phyloP scores from a whole-genome alignment of 2,797 vertebrate genomes.

The Labroides dimidiatus region DNA sequence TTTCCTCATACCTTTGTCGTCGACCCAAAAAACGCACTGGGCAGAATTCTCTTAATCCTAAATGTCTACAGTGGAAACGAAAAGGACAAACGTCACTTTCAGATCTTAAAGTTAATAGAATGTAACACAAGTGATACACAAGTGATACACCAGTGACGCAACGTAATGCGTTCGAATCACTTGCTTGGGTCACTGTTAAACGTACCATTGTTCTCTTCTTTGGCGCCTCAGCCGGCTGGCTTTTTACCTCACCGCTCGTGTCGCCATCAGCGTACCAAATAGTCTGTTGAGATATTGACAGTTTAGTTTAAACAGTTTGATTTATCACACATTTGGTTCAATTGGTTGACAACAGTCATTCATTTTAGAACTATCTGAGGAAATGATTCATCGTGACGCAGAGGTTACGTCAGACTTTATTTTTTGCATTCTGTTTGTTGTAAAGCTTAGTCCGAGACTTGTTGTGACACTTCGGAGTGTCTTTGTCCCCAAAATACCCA shows the following conservation, averaged over 20 bases:
- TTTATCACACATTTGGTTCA: not conserved
- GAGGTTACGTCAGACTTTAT: not conserved
- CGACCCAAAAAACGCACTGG: constrained; percentile 57
- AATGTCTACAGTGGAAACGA: constrained; percentile 57
- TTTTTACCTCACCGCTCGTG: constrained; percentile 13
- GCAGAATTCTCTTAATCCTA: constrained; percentile 70
- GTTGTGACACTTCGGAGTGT: too few relatives aligned
- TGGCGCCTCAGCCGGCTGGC: constrained; percentile 1
- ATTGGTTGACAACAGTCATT: too few relatives aligned
- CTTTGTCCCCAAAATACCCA: too few relatives aligned
- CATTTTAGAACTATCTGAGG: too few relatives aligned
- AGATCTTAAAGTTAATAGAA: not conserved
- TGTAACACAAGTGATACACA: too few relatives aligned
- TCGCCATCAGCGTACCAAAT: constrained; percentile 54
- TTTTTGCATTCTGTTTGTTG: not conserved
- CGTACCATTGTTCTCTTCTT: constrained; percentile 48
- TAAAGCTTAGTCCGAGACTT: not conserved
- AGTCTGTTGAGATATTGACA: constrained; percentile 26
- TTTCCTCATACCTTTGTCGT: constrained; percentile 54
- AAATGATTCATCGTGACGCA: too few relatives aligned
- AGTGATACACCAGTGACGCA: too few relatives aligned
- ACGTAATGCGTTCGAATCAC: not conserved
- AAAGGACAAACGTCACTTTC: not conserved
- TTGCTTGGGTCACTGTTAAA: not conserved
- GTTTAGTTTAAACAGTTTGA: not conserved